Conservation (phyloP, 2,888 invertebrate genomes). For the Erannis defoliaria region DNA sequence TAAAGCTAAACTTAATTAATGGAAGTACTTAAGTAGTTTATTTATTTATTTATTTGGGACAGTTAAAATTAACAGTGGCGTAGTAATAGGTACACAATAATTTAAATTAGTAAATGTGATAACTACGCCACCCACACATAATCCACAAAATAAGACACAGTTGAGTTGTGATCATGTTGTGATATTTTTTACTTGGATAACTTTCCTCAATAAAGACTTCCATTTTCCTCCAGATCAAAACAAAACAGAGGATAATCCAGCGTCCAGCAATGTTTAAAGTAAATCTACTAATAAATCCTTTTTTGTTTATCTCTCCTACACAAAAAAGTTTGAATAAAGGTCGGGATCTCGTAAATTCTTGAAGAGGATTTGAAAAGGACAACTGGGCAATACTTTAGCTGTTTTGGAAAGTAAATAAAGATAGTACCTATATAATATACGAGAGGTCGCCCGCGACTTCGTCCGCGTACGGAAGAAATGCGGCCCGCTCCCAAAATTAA, state of each 20-base stretch:
- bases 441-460: no score
- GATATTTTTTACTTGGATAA: not conserved
- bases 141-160: not conserved
- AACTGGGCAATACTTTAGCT: conserved; percentile 30
- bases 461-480: no score
- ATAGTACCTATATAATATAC: no score
- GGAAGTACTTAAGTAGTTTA: no score
- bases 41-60: no score
- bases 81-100: no score
- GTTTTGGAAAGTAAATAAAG: conserved; percentile 12
- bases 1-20: no score
- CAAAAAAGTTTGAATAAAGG: conserved; percentile 51
- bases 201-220: not conserved
- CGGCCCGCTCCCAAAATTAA: no score
- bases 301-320: conserved; percentile 46
- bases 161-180: not conserved
- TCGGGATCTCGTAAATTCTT: conserved; percentile 62
- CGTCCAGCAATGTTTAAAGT: conserved; percentile 24
- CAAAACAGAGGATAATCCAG: conserved; percentile 33
- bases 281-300: conserved; percentile 41
- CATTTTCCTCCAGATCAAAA: conserved; percentile 12
- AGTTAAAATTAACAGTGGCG: no score
- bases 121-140: no score
- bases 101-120: no score
- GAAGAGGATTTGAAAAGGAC: conserved; percentile 54